A percentile compares a stretch with the other conserved stretches of the same genome.
Conservation (phyloP, 2,113 vertebrate species). For the Sarotherodon lohbergeri region DNA sequence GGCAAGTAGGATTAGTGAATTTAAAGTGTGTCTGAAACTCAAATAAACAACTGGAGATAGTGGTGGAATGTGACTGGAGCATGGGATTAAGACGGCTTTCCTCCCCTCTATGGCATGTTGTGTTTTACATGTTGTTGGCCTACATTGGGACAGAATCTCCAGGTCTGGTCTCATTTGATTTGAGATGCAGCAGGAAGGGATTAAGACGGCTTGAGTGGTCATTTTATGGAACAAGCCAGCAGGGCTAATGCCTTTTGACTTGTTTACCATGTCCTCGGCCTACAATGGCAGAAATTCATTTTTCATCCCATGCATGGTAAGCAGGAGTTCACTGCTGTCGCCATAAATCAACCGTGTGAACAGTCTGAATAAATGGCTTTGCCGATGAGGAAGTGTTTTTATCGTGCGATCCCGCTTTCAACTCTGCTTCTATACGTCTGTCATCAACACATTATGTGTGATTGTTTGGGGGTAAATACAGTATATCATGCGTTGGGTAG, state of each 20-base stretch:
- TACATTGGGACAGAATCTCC: slow-evolving; percentile 43
- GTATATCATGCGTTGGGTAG: slow-evolving; percentile 37
- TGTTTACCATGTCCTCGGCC: slow-evolving; percentile 18
- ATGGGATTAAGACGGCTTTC: slow-evolving; percentile 49
- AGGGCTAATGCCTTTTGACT: background rate
- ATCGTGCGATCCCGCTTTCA: slow-evolving; percentile 9
- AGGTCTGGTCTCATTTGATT: slow-evolving; percentile 31
- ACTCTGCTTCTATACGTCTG: slow-evolving; percentile 10
- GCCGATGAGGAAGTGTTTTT: background rate
- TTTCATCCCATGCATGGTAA: background rate
- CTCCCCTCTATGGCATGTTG: background rate
- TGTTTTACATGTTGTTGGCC: slow-evolving; percentile 44
- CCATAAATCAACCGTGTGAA: slow-evolving; percentile 24
- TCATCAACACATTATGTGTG: slow-evolving; percentile 19
- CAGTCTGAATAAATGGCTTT: slow-evolving; percentile 5
- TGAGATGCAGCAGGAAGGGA: background rate
- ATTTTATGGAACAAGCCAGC: background rate
- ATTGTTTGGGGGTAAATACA: slow-evolving; percentile 10
- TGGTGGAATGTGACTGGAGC: slow-evolving; percentile 55
- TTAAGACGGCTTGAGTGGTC: slow-evolving; percentile 7
- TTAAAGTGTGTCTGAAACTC: slow-evolving; percentile 54
- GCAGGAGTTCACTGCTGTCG: background rate
- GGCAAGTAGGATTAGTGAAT: slow-evolving; percentile 56
- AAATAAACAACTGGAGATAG: slow-evolving; percentile 59
- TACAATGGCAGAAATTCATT: background rate